Percentiles rank a stretch among this genome's conserved stretches.
Evolutionary conservation across 2,888 invertebrate species (phyloP).

Genomic region (Agrotis ipsilon): DNA sequence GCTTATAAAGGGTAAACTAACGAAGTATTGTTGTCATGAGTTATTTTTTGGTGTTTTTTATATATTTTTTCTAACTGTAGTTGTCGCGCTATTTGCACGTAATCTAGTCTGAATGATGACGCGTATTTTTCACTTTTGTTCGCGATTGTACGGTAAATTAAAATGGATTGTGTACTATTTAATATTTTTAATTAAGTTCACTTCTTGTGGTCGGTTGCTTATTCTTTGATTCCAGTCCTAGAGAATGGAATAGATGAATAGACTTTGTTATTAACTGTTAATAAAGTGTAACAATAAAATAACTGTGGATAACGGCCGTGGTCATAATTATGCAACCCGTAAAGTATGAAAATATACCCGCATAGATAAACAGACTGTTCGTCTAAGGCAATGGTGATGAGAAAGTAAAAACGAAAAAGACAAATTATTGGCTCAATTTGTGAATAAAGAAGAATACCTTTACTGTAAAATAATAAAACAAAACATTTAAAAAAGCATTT

Average conservation of each 20-base stretch:
- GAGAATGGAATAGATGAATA: background rate
- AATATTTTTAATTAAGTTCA: constrained; percentile 58
- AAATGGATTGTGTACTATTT: constrained; percentile 48
- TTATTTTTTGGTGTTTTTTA: constrained; percentile 76
- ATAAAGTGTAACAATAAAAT: background rate
- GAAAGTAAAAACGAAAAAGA: too few relatives aligned
- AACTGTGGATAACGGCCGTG: constrained; percentile 10
- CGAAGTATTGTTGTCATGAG: constrained; percentile 84
- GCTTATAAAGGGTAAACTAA: constrained; percentile 78
- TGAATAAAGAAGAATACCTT: background rate
- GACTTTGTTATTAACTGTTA: background rate
- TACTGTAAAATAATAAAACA: background rate
- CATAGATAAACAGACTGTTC: too few relatives aligned
- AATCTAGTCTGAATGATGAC: constrained; percentile 67
- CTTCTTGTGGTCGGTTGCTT: constrained; percentile 42
- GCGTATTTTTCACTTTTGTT: constrained; percentile 61
- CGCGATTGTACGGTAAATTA: constrained; percentile 51
- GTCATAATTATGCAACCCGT: background rate
- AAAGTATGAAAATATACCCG: too few relatives aligned
- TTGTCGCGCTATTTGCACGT: constrained; percentile 73
- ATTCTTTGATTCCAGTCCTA: constrained; percentile 35
- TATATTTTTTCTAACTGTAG: constrained; percentile 50
- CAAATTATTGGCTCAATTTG: too few relatives aligned
- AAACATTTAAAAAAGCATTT: background rate
- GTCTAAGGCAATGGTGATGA: too few relatives aligned